Base-by-base conservation (phyloP, 53 echinoderm and acorn worm genomes). In the Apostichopus leukothele region DNA sequence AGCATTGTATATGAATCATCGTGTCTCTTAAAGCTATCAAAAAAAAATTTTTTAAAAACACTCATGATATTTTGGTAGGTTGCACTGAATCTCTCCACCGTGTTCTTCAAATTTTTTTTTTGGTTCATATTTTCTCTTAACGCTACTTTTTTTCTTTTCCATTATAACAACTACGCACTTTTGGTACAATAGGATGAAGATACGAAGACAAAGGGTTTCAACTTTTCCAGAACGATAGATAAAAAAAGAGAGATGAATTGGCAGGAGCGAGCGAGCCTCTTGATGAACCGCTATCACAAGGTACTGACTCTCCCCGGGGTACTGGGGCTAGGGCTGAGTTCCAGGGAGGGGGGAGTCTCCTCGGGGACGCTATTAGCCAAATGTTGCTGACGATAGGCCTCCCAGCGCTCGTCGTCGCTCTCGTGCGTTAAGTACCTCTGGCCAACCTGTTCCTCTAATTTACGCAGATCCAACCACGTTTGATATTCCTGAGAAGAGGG, bases 371-470 rank as follows among this genome's bases (percentile, higher is more conserved):
- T 83, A 50, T 89, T 86, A 4, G 83, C 76, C 23, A 23, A 74
- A 83, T 90, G 92, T 54, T 76, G 90, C 71, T 85, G 90, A 53
- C 93, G 91, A 89, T 96, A 99, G 23, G 90, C 93, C 78, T 96
- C 96, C 99, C 99, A 99, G 59, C 99, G 91, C 16, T 96, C 99
- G 20, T 99, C 99, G 76, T 99, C 99, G 63, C 99, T 99, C 88
- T 99, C 99, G 78, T 99, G 99, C 23, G 99, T 99, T 76, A 99
- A 90, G 91, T 99, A 99, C 75, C 99, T 94, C 60, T 93, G 91
- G 19, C 99, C 99, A 8, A 96, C 99, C 81, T 93, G 92, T 20
- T 83, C 55, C 90, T 99, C 99, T 18, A 99, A 92, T 60, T 93
- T 89, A 13, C 96, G 89, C 21, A 99, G 91, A 84, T 99, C 99